Evolutionary conservation across 2,888 invertebrate genomes (phyloP).

Genomic region (Acanthoscelides obtectus): DNA sequence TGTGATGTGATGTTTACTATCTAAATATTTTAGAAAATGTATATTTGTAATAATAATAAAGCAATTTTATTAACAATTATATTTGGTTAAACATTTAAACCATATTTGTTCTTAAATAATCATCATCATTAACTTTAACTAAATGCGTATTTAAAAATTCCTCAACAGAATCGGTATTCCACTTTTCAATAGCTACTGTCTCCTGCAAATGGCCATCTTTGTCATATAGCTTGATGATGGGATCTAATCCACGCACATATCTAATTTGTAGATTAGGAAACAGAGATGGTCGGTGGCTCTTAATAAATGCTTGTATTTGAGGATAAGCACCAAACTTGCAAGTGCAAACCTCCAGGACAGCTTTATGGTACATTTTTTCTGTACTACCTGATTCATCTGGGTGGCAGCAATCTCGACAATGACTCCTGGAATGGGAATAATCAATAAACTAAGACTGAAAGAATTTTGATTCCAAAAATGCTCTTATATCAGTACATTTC

Average conservation of each 20-base stretch:
- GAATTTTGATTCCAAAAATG: no score
- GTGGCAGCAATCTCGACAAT: constrained; percentile 78
- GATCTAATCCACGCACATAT: constrained; percentile 91
- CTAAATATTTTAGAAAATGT: no score
- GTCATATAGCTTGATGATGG: constrained; percentile 86
- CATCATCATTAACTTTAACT: constrained; percentile 53
- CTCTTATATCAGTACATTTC: no score
- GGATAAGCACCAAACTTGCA: constrained; percentile 98
- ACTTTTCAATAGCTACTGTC: constrained; percentile 92
- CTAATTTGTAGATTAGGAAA: constrained; percentile 89
- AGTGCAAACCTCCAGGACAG: constrained; percentile 92
- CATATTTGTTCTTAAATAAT: constrained; percentile 59
- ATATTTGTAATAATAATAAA: no score
- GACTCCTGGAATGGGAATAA: constrained; percentile 46
- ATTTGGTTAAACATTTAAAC: constrained; percentile 41
- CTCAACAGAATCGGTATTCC: constrained; percentile 97
- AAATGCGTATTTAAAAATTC: constrained; percentile 92
- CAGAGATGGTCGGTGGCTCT: constrained; percentile 83
- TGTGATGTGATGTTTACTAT: no score
- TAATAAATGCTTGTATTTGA: constrained; percentile 97
- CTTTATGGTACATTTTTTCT: constrained; percentile 79
- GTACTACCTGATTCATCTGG: constrained; percentile 63
- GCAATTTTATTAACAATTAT: no score
- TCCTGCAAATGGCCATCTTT: constrained; percentile 79
- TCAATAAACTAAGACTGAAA: background rate